Percentiles rank a stretch among this genome's conserved stretches.
Conservation (phyloP, 2,888 invertebrate genomes). For the Drosophila ustulata region DNA sequence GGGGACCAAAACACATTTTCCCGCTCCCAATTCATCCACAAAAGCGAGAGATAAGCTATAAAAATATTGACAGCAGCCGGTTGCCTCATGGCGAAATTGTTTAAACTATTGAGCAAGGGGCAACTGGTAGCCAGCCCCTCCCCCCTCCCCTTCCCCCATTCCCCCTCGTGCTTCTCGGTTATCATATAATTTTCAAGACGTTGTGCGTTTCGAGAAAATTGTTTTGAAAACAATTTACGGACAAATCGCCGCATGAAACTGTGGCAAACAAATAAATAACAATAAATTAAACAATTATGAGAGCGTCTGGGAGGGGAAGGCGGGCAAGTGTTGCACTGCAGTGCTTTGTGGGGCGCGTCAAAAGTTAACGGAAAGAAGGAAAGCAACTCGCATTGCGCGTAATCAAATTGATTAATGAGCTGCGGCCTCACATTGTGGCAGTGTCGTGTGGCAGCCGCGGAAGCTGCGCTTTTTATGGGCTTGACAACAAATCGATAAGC, state of each 20-base stretch:
- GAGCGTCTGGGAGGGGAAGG: background rate
- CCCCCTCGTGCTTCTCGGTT: slow-evolving; percentile 31
- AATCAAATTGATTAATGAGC: slow-evolving; percentile 79
- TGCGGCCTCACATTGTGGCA: slow-evolving; percentile 13
- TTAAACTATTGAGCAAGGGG: slow-evolving; percentile 55
- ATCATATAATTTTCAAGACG: slow-evolving; percentile 62
- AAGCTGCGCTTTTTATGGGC: slow-evolving; percentile 5
- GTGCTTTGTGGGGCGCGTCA: slow-evolving; percentile 29
- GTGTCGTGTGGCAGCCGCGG: slow-evolving; percentile 19
- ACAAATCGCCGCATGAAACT: slow-evolving; percentile 67
- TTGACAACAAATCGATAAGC: background rate
- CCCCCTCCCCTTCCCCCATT: background rate
- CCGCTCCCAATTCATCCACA: slow-evolving; percentile 40
- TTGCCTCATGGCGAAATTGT: slow-evolving; percentile 73
- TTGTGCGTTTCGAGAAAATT: slow-evolving; percentile 33
- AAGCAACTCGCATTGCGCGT: slow-evolving; percentile 59
- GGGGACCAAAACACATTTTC: slow-evolving; percentile 29
- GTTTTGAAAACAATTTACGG: slow-evolving; percentile 67
- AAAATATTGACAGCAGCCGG: slow-evolving; percentile 72
- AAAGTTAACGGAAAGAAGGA: slow-evolving; percentile 40
- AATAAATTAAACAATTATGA: slow-evolving; percentile 79
- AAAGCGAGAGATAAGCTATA: slow-evolving; percentile 67
- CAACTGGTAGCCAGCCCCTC: slow-evolving; percentile 11
- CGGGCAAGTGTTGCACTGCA: slow-evolving; percentile 14
- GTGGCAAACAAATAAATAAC: slow-evolving; percentile 73